These are phyloP conservation scores for Carduelis carduelis DNA, from an alignment of 2,797 vertebrate species.

Conservation along the genomic window DNA sequence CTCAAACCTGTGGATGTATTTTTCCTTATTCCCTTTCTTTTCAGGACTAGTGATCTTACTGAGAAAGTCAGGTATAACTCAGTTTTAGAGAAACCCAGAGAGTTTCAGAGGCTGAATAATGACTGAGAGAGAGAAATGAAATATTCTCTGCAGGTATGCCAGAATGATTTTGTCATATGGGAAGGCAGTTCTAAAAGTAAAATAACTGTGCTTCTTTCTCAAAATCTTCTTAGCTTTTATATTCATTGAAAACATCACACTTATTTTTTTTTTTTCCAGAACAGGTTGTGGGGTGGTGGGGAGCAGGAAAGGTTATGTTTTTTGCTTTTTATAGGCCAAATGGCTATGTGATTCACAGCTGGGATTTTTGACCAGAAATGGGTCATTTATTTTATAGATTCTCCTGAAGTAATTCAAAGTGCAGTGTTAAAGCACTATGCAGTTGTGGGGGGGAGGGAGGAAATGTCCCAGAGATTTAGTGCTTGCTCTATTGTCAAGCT, in stretches of 20 bases:
- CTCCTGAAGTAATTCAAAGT: not conserved
- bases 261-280: not conserved
- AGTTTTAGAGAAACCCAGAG: not conserved
- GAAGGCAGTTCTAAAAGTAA: not conserved
- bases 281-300: not conserved
- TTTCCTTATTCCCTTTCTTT: not conserved
- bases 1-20: not conserved
- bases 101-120: not conserved
- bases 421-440: not conserved
- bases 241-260: not conserved
- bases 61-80: not conserved
- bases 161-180: not conserved
- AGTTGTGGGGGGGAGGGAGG: not conserved
- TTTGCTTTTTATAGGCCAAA: not conserved
- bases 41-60: not conserved
- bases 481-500: not conserved
- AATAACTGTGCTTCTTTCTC: not conserved
- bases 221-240: not conserved
- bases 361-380: conserved; percentile 23
- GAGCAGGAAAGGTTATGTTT: not conserved
- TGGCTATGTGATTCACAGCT: not conserved
- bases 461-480: not conserved
- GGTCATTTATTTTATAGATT: conserved; percentile 26
- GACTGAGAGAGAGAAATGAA: not conserved
- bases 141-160: not conserved